A percentile compares a stretch with the other conserved stretches of the same genome.
phyloP scores from a whole-genome alignment of 1,140 invertebrate genomes.

The Zaprionus gabonicus region DNA sequence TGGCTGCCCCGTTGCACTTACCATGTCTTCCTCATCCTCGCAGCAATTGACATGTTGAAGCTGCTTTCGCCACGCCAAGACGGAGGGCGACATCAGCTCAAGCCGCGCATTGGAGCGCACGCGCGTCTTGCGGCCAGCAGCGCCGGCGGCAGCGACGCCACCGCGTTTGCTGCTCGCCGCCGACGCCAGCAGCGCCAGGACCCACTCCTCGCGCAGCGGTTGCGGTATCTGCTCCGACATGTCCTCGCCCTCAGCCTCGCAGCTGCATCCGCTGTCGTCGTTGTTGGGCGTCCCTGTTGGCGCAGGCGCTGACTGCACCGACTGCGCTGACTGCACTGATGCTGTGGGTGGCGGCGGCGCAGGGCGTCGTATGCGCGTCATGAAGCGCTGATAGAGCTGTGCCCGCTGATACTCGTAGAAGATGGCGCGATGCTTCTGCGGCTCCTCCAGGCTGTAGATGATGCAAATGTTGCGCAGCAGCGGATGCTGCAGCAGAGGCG shows the following conservation, averaged over 20 bases:
- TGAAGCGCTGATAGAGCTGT: conserved; percentile 60
- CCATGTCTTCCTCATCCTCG: conserved; percentile 84
- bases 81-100: conserved; percentile 54
- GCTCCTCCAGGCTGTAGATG: conserved; percentile 69
- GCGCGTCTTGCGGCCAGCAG: conserved; percentile 53
- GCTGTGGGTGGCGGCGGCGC: conserved; percentile 44
- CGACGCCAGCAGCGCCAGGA: conserved; percentile 56
- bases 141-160: conserved; percentile 50
- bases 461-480: conserved; percentile 75
- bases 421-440: conserved; percentile 71
- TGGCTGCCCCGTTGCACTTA: conserved; percentile 54
- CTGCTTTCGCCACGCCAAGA: conserved; percentile 73
- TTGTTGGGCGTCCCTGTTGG: conserved; percentile 25
- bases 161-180: conserved; percentile 58
- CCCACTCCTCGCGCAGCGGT: conserved; percentile 67
- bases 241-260: conserved; percentile 51
- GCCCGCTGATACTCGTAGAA: conserved; percentile 76
- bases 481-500: conserved; percentile 50
- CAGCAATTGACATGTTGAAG: conserved; percentile 67
- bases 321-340: not conserved
- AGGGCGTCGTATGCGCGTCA: conserved; percentile 61
- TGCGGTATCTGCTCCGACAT: conserved; percentile 37
- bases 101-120: conserved; percentile 62
- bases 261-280: conserved; percentile 70
- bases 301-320: not conserved